These are phyloP conservation scores for Syngnathus floridae DNA, from an alignment of 2,113 vertebrate genomes.

Conservation along the genomic window DNA sequence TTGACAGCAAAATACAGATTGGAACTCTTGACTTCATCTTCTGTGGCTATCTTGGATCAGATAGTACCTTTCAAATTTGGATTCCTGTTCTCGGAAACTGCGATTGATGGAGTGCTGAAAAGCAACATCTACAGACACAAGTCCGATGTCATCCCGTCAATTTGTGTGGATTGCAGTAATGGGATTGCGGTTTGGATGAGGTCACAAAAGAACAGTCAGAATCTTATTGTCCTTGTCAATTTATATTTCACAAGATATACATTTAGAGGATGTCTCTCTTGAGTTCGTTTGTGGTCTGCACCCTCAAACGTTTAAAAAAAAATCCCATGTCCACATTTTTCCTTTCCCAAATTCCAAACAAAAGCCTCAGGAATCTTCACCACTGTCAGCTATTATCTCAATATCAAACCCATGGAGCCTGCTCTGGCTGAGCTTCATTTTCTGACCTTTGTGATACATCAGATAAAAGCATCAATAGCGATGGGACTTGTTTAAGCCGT, in stretches of 20 bases:
- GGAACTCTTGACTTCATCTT: not conserved
- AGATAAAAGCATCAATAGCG: slow-evolving; percentile 11
- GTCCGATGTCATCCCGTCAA: not conserved
- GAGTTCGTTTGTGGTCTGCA: slow-evolving; percentile 36
- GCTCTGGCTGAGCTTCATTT: not conserved
- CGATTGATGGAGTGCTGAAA: not conserved
- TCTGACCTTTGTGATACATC: slow-evolving; percentile 17
- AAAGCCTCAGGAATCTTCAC: slow-evolving; percentile 49
- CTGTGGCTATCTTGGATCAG: not conserved
- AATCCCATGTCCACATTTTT: slow-evolving; percentile 35
- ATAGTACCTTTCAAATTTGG: not conserved
- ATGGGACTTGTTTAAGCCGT: slow-evolving; percentile 1
- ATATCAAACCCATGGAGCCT: slow-evolving; percentile 13
- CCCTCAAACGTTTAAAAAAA: slow-evolving; percentile 25
- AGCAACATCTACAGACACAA: not conserved
- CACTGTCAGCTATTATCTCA: slow-evolving; percentile 12
- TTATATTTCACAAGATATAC: too few relatives aligned
- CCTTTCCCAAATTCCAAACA: slow-evolving; percentile 32
- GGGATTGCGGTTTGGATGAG: not conserved
- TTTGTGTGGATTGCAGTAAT: not conserved
- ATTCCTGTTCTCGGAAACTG: not conserved
- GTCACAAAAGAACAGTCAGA: not conserved
- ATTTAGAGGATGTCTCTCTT: slow-evolving; percentile 36
- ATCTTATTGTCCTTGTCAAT: not conserved
- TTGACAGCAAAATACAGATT: not conserved